phyloP scores from a whole-genome alignment of 2,888 invertebrate species.

The Macaria liturata region DNA sequence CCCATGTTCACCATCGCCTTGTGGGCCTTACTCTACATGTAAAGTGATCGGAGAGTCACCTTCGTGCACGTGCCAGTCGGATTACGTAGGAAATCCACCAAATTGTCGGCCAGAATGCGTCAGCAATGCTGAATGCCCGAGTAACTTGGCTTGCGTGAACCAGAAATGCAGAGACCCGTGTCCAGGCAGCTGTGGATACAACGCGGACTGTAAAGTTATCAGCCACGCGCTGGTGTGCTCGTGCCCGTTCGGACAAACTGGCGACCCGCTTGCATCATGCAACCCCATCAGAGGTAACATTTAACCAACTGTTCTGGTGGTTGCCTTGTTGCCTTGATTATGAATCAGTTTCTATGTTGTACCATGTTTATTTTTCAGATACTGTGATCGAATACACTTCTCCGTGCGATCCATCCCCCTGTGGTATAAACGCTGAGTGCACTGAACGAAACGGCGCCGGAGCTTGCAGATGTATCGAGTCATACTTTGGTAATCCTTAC shows the following conservation, averaged over 20 bases:
- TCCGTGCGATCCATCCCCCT: conserved; percentile 88
- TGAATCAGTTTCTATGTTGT: too few relatives aligned
- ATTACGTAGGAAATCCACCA: conserved; percentile 85
- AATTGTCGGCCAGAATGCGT: conserved; percentile 87
- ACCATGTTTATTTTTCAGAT: conserved; percentile 50
- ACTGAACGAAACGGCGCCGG: conserved; percentile 85
- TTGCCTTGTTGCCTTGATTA: too few relatives aligned
- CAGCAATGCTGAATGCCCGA: conserved; percentile 86
- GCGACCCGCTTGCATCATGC: conserved; percentile 85
- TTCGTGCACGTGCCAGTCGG: conserved; percentile 86
- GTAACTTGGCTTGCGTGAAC: conserved; percentile 86
- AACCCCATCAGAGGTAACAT: conserved; percentile 65
- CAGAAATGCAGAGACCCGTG: conserved; percentile 89
- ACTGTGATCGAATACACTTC: conserved; percentile 66
- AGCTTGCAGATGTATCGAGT: conserved; percentile 87
- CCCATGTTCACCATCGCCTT: conserved; percentile 86
- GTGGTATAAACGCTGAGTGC: conserved; percentile 86
- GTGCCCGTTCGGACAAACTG: conserved; percentile 85
- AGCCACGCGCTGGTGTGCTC: conserved; percentile 88
- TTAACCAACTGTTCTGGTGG: too few relatives aligned
- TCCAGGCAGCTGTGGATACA: conserved; percentile 86
- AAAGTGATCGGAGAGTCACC: conserved; percentile 85
- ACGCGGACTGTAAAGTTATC: conserved; percentile 88
- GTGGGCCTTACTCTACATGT: conserved; percentile 86
- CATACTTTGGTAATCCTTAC: conserved; percentile 77